These are phyloP conservation scores for Automeris io DNA, from an alignment of 2,888 invertebrate species.

Conservation along the genomic window DNA sequence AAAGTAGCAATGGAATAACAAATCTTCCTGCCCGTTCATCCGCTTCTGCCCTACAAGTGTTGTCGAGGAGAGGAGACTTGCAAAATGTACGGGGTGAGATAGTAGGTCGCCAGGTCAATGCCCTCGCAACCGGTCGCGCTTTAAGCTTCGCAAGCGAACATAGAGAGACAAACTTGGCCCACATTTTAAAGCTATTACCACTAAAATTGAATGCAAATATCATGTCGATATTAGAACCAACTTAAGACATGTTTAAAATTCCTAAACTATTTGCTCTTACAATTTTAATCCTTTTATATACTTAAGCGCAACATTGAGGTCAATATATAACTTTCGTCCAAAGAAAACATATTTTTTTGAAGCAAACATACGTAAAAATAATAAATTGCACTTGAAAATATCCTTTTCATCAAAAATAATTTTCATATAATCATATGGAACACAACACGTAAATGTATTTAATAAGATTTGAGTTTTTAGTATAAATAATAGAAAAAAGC, in stretches of 20 bases:
- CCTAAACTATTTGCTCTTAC: no score
- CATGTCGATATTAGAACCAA: constrained; percentile 10
- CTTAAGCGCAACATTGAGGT: not conserved
- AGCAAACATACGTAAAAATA: no score
- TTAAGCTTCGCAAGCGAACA: constrained; percentile 58
- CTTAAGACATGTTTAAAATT: no score
- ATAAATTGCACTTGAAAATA: no score
- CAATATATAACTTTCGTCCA: not conserved
- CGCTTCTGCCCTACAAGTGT: constrained; percentile 2
- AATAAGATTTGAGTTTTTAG: no score
- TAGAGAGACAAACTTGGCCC: constrained; percentile 66
- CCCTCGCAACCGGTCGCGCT: constrained; percentile 66
- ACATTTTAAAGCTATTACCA: constrained; percentile 47
- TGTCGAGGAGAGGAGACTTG: constrained; percentile 4
- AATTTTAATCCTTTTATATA: no score
- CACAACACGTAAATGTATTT: no score
- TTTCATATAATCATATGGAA: no score
- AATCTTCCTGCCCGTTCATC: not conserved
- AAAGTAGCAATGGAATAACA: not conserved
- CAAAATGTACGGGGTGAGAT: constrained; percentile 19
- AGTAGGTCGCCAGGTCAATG: constrained; percentile 70
- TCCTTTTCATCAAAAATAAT: no score
- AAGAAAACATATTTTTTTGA: not conserved
- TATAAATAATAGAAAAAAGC: no score
- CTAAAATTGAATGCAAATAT: constrained; percentile 12